Evolutionary conservation across 2,888 invertebrate species (phyloP).

Genomic region (Ellobium chinense): DNA sequence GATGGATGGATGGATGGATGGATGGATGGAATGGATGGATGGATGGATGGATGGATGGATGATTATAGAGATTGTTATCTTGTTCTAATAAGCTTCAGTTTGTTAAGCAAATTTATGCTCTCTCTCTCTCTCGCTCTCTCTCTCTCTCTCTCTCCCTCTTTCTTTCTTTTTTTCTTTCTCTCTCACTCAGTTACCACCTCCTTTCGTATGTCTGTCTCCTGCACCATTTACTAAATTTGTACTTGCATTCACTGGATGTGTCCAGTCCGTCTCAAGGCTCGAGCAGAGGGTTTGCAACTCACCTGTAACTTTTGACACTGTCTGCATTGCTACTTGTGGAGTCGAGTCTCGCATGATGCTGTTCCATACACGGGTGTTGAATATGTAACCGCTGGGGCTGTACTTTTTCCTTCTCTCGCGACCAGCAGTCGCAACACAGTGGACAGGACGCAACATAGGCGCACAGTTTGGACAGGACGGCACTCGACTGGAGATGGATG

Average conservation of each 20-base stretch:
- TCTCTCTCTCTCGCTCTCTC: too few relatives aligned
- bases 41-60: not conserved
- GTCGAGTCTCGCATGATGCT: constrained; percentile 63
- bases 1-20: not conserved
- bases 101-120: too few relatives aligned
- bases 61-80: too few relatives aligned
- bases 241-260: too few relatives aligned
- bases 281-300: too few relatives aligned
- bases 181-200: too few relatives aligned
- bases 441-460: constrained; percentile 63
- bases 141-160: too few relatives aligned
- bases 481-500: constrained; percentile 50
- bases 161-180: too few relatives aligned
- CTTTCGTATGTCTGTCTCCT: too few relatives aligned
- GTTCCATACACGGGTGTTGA: constrained; percentile 70
- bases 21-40: not conserved
- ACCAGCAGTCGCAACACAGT: constrained; percentile 68
- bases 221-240: too few relatives aligned
- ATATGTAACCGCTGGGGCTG: constrained; percentile 70
- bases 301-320: constrained; percentile 58
- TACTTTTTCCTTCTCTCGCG: constrained; percentile 55
- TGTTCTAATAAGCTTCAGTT: too few relatives aligned
- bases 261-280: too few relatives aligned
- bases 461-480: constrained; percentile 59
- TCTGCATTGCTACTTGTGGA: constrained; percentile 67